These are phyloP conservation scores for Brachyopa scutellaris DNA, from an alignment of 2,888 invertebrate genomes.

Conservation along the genomic window DNA sequence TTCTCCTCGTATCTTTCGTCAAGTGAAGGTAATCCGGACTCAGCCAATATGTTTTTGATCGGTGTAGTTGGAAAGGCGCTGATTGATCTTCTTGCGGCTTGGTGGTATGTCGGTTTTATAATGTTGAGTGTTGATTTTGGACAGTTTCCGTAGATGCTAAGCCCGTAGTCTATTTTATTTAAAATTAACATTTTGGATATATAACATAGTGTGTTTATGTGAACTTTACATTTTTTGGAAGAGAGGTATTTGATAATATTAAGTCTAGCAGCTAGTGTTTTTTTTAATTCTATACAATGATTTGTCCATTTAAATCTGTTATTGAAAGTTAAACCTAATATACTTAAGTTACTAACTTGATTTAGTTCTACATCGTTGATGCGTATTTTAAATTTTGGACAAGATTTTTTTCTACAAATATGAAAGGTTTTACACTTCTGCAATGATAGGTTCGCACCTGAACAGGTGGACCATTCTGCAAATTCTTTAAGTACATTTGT, in stretches of 20 bases:
- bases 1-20: background rate
- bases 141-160: no score
- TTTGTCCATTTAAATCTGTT: background rate
- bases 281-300: background rate
- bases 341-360: background rate
- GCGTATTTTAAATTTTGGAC: background rate
- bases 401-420: background rate
- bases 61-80: background rate
- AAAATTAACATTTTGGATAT: no score
- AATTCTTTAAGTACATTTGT: background rate
- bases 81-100: background rate
- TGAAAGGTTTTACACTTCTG: background rate
- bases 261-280: no score
- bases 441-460: background rate
- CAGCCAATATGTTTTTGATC: background rate
- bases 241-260: no score
- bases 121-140: no score
- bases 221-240: no score
- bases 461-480: background rate
- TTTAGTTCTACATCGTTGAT: background rate
- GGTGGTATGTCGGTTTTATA: no score
- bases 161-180: no score
- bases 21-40: background rate
- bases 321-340: background rate
- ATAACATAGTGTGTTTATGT: no score